Percentiles rank a stretch among this genome's conserved stretches.
phyloP scores from a whole-genome alignment of 2,888 invertebrate species.

The Palloptera scutellata region DNA sequence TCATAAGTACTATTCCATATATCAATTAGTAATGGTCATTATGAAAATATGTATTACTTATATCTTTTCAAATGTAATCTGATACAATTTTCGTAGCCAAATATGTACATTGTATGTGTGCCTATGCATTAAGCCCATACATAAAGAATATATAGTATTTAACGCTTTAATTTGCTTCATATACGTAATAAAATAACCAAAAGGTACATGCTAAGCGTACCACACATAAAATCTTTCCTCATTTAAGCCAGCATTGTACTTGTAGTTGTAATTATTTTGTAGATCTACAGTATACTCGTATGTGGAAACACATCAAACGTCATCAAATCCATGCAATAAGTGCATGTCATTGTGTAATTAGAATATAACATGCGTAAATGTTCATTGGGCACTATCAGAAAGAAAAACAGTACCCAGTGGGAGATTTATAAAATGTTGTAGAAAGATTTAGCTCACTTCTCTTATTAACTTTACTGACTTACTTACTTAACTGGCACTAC shows the following conservation, averaged over 20 bases:
- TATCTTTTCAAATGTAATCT: not conserved
- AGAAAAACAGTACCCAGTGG: too few species aligned
- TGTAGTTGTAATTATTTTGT: conserved; percentile 20
- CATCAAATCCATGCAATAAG: conserved; percentile 49
- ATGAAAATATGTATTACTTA: conserved; percentile 15
- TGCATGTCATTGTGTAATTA: conserved; percentile 53
- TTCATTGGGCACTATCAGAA: not conserved
- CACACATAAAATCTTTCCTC: not conserved
- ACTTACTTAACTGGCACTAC: too few species aligned
- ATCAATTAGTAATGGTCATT: conserved; percentile 55
- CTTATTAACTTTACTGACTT: too few species aligned
- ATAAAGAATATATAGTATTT: conserved; percentile 11
- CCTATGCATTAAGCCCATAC: not conserved
- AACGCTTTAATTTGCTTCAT: conserved; percentile 15
- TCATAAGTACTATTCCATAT: conserved; percentile 41
- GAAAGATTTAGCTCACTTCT: too few species aligned
- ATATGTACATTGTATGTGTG: not conserved
- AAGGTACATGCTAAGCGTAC: conserved; percentile 37
- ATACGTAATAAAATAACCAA: not conserved
- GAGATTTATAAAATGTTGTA: too few species aligned
- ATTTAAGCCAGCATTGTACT: too few species aligned
- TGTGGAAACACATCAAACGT: conserved; percentile 34
- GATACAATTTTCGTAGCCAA: not conserved
- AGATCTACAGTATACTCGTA: not conserved
- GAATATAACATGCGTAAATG: conserved; percentile 45